A percentile compares a stretch with the other conserved stretches of the same genome.
These are phyloP conservation scores for Uria aalge DNA, from an alignment of 2,113 vertebrate genomes.

Conservation along the genomic window DNA sequence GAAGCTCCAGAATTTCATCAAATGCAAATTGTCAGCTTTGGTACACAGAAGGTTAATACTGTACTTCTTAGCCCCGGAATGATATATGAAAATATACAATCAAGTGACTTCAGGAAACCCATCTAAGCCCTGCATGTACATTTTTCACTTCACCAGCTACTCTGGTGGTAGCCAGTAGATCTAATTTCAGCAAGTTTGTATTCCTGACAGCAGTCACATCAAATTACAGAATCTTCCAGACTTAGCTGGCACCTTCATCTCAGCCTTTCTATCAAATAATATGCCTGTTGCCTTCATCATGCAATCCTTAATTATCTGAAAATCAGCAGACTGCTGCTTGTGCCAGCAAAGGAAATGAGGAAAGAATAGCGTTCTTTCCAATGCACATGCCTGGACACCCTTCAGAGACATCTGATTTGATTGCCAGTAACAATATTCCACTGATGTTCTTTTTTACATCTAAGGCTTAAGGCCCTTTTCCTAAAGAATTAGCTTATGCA, in stretches of 20 bases:
- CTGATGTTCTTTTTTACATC: constrained; percentile 15
- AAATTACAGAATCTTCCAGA: constrained; percentile 64
- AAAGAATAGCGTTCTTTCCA: constrained; percentile 36
- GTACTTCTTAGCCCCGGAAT: not conserved
- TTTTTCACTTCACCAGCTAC: constrained; percentile 51
- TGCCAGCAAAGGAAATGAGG: constrained; percentile 56
- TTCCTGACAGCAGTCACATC: constrained; percentile 67
- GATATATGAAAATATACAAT: constrained; percentile 24
- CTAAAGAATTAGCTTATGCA: constrained; percentile 15
- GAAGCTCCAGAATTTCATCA: not conserved
- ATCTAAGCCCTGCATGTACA: constrained; percentile 44
- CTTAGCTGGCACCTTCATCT: constrained; percentile 65
- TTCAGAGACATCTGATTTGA: constrained; percentile 57
- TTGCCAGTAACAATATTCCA: constrained; percentile 45
- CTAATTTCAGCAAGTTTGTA: constrained; percentile 53
- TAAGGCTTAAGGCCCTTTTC: constrained; percentile 7
- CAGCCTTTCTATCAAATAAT: constrained; percentile 67
- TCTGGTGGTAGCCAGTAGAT: constrained; percentile 31
- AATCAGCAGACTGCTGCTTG: constrained; percentile 56
- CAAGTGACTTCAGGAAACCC: constrained; percentile 50
- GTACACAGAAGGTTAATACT: constrained; percentile 42
- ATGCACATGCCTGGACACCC: constrained; percentile 25
- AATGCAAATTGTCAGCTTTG: constrained; percentile 14
- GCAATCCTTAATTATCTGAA: constrained; percentile 69
- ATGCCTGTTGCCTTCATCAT: constrained; percentile 64